Conservation (phyloP, 1,140 invertebrate genomes). For the Drosophila lini region DNA sequence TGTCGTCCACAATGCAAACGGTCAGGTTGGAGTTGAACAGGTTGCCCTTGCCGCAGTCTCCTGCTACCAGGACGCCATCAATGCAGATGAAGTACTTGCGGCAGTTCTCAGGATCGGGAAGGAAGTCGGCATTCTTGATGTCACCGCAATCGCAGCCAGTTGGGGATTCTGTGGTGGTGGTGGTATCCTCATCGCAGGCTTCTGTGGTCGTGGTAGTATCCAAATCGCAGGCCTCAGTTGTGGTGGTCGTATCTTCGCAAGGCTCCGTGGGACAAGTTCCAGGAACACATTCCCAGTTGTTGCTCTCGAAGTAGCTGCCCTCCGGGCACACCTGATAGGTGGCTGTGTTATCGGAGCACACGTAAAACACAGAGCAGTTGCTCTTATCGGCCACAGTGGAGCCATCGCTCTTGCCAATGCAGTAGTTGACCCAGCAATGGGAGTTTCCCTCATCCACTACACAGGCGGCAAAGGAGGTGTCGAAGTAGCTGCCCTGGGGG, state of each 20-base stretch:
- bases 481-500: conserved; percentile 51
- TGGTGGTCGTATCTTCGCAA: conserved; percentile 25
- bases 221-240: conserved; percentile 21
- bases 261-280: conserved; percentile 41
- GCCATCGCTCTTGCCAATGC: conserved; percentile 50
- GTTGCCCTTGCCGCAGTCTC: conserved; percentile 55
- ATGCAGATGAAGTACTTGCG: conserved; percentile 43
- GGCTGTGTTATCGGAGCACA: conserved; percentile 37
- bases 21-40: conserved; percentile 20
- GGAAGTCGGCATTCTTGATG: conserved; percentile 24
- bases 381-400: conserved; percentile 19
- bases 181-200: conserved; percentile 25
- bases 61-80: conserved; percentile 32
- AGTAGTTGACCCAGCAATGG: conserved; percentile 65
- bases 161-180: conserved; percentile 17
- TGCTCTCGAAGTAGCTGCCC: conserved; percentile 31
- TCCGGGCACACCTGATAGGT: conserved; percentile 31
- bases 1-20: conserved; percentile 25
- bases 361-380: conserved; percentile 52
- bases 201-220: conserved; percentile 16
- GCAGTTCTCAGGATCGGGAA: conserved; percentile 38
- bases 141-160: conserved; percentile 46
- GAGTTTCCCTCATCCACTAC: conserved; percentile 37
- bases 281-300: conserved; percentile 29
- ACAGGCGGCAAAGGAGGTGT: background rate